These are phyloP conservation scores for Polydrusus tereticollis DNA, from an alignment of 2,888 invertebrate genomes.

Conservation along the genomic window DNA sequence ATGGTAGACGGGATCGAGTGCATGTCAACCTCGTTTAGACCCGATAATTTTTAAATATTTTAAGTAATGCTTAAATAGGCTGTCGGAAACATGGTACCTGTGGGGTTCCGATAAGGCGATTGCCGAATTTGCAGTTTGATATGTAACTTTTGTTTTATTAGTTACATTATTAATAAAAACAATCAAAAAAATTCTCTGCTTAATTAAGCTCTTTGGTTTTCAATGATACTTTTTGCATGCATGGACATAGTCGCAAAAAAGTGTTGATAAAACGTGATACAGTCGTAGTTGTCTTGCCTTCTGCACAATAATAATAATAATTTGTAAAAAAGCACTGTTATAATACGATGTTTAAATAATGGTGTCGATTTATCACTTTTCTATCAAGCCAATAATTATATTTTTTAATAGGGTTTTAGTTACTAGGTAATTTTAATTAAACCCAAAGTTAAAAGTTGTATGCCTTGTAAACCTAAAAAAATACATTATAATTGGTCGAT, in stretches of 20 bases:
- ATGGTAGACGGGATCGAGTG: slow-evolving; percentile 47
- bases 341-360: background rate
- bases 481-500: slow-evolving; percentile 28
- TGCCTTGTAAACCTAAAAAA: slow-evolving; percentile 33
- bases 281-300: too few relatives aligned
- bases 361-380: background rate
- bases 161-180: background rate
- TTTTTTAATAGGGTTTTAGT: slow-evolving; percentile 8
- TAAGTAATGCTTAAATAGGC: slow-evolving; percentile 36
- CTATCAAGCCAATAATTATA: background rate
- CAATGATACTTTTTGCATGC: too few relatives aligned
- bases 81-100: slow-evolving; percentile 20
- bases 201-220: too few relatives aligned
- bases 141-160: background rate
- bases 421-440: slow-evolving; percentile 20
- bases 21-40: slow-evolving; percentile 44
- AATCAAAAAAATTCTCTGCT: too few relatives aligned
- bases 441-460: slow-evolving; percentile 18
- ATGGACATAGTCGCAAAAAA: too few relatives aligned
- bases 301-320: too few relatives aligned
- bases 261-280: too few relatives aligned
- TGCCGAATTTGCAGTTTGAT: background rate
- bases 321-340: background rate
- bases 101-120: background rate
- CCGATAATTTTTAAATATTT: slow-evolving; percentile 48